A percentile compares a stretch with the other conserved stretches of the same genome.
Evolutionary conservation across 1,140 invertebrate species (phyloP).

Genomic region (Tetramorium parvispinum): DNA sequence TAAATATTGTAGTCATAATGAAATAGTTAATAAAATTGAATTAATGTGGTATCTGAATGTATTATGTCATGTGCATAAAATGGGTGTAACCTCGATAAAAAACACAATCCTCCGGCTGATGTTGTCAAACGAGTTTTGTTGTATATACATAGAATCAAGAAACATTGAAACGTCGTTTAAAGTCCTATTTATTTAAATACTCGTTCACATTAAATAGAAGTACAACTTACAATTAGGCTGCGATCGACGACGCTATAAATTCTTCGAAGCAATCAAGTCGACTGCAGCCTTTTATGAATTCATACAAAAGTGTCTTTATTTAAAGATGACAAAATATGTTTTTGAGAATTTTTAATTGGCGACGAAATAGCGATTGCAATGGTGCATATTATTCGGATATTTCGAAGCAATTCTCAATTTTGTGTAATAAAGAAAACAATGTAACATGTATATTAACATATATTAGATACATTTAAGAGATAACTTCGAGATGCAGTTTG

Average conservation of each 20-base stretch:
- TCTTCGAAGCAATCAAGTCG: too few species aligned
- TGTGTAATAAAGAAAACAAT: background rate
- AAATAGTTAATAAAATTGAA: background rate
- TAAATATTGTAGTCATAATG: background rate
- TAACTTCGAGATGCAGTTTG: background rate
- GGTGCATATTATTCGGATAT: background rate
- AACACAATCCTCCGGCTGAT: background rate
- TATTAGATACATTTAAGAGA: background rate
- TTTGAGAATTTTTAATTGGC: background rate
- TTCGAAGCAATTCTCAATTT: background rate
- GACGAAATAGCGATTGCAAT: background rate
- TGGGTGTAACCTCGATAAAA: background rate
- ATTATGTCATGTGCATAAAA: background rate
- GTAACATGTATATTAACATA: too few species aligned
- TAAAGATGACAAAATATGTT: background rate
- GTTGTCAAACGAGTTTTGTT: slow-evolving; percentile 11
- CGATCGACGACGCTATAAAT: too few species aligned
- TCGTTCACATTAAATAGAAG: background rate
- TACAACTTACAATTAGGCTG: background rate
- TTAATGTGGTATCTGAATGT: background rate
- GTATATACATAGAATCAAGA: background rate
- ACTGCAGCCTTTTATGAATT: too few species aligned
- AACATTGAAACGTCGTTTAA: background rate
- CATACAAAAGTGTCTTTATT: background rate
- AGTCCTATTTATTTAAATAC: background rate